phyloP scores from a whole-genome alignment of 2,797 vertebrate species.

The Todus mexicanus region DNA sequence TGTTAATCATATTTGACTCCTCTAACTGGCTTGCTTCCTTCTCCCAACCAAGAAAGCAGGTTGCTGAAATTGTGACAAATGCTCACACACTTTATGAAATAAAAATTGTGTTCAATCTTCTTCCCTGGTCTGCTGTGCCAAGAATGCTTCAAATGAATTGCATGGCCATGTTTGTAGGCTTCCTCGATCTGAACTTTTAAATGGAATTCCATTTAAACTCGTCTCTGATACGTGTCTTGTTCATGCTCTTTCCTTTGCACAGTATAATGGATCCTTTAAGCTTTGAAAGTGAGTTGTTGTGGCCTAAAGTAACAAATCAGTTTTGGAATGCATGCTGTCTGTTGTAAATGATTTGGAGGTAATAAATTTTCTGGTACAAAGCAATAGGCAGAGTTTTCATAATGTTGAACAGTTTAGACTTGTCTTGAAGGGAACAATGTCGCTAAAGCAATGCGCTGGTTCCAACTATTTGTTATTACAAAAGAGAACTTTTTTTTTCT shows the following conservation, averaged over 20 bases:
- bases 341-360: conserved; percentile 81
- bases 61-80: conserved; percentile 4
- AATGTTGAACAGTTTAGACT: conserved; percentile 87
- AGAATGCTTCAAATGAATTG: not conserved
- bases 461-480: conserved; percentile 79
- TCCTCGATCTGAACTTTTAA: not conserved
- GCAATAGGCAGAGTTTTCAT: conserved; percentile 80
- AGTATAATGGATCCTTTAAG: conserved; percentile 69
- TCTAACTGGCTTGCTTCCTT: not conserved
- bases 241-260: conserved; percentile 21
- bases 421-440: conserved; percentile 84
- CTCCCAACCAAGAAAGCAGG: not conserved
- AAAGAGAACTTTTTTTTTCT: conserved; percentile 72
- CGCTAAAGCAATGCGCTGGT: conserved; percentile 70
- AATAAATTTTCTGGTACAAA: conserved; percentile 84
- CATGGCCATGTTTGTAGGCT: not conserved
- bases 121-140: not conserved
- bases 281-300: conserved; percentile 70
- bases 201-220: conserved; percentile 22
- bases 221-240: not conserved
- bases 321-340: conserved; percentile 85
- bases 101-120: not conserved
- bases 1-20: not conserved
- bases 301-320: conserved; percentile 82
- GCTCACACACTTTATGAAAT: not conserved